Evolutionary conservation across 64 coral and sea anemone species (phyloP).

Genomic region (Dendrophyllia cribrosa): DNA sequence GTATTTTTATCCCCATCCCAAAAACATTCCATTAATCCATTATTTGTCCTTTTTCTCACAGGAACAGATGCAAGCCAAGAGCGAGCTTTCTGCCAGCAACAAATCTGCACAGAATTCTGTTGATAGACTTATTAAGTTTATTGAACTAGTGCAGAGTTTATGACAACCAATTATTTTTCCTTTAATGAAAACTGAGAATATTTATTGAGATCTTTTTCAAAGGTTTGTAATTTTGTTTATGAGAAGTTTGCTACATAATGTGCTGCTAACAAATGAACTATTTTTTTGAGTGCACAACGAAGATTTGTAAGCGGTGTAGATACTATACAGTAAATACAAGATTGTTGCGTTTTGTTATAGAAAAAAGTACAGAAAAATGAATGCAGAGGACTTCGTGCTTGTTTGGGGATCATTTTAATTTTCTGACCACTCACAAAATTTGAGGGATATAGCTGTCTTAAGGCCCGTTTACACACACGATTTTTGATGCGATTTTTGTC

Average conservation of each 20-base stretch:
- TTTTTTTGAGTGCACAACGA: slow-evolving; percentile 28
- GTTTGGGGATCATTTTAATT: too few species aligned
- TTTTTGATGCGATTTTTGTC: too few species aligned
- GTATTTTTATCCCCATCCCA: background rate
- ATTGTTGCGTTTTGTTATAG: slow-evolving; percentile 28
- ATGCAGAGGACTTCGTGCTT: too few species aligned
- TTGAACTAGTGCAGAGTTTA: slow-evolving; percentile 94
- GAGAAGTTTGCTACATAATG: slow-evolving; percentile 25
- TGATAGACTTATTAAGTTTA: slow-evolving; percentile 87
- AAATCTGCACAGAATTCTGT: slow-evolving; percentile 90
- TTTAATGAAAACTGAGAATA: slow-evolving; percentile 7
- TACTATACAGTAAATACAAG: background rate
- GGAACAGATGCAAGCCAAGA: slow-evolving; percentile 97
- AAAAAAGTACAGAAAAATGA: background rate
- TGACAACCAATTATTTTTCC: slow-evolving; percentile 57
- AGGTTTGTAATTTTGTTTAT: slow-evolving; percentile 37
- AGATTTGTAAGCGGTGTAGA: slow-evolving; percentile 45
- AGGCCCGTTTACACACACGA: too few species aligned
- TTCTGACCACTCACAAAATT: too few species aligned
- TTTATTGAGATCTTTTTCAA: slow-evolving; percentile 50
- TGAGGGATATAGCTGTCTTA: too few species aligned
- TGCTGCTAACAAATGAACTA: slow-evolving; percentile 10
- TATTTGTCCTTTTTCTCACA: slow-evolving; percentile 24
- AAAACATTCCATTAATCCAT: background rate
- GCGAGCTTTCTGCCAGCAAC: slow-evolving; percentile 83